Percentiles rank a stretch among this genome's conserved stretches.
phyloP scores from a whole-genome alignment of 2,113 vertebrate species.

The Phrynosoma blainvillii region DNA sequence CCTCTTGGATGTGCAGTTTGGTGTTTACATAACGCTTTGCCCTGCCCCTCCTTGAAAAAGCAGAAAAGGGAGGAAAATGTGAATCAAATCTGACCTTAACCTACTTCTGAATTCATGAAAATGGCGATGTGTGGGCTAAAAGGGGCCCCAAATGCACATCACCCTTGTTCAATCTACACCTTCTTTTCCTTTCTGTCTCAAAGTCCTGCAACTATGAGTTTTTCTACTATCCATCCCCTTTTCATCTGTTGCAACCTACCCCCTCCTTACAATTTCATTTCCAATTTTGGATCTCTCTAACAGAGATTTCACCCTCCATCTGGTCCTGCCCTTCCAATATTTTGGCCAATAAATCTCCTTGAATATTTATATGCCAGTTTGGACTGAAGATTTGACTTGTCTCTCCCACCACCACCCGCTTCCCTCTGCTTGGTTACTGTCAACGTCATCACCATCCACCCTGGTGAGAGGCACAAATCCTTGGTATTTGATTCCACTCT shows the following conservation, averaged over 20 bases:
- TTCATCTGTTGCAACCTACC: background rate
- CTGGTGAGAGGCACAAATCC: background rate
- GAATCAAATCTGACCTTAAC: no score
- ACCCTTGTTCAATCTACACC: no score
- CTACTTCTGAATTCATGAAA: no score
- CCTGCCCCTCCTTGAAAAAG: no score
- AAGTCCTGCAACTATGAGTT: background rate
- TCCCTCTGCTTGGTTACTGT: background rate
- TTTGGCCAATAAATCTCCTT: background rate
- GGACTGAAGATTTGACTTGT: background rate
- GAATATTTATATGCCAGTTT: background rate
- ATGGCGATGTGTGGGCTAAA: no score
- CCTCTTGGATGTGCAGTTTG: no score
- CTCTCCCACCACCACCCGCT: background rate
- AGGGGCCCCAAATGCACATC: no score
- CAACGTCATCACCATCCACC: background rate
- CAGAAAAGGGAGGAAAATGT: no score
- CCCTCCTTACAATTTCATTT: background rate
- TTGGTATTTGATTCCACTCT: conserved; percentile 4
- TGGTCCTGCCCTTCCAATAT: background rate
- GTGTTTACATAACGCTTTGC: no score
- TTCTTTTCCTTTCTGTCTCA: background rate
- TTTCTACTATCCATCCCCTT: background rate
- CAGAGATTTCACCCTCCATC: background rate
- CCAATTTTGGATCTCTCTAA: background rate